Percentiles rank a stretch among this genome's conserved stretches.
phyloP scores from a whole-genome alignment of 2,113 vertebrate species.

The Stegastes partitus region DNA sequence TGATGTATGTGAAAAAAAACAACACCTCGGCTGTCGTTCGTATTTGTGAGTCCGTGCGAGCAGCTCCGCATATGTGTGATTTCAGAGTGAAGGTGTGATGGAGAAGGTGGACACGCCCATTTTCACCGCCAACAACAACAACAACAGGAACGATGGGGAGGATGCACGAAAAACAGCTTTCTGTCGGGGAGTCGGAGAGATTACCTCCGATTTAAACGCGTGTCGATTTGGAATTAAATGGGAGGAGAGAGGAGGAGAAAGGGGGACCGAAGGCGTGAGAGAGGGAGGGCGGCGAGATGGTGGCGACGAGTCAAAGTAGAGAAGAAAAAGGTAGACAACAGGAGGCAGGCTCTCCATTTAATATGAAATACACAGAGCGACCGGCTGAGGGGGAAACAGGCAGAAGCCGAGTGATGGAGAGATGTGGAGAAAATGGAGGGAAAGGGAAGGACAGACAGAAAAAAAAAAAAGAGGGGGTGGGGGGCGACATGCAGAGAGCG shows the following conservation, averaged over 20 bases:
- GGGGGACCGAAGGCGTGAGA: background rate
- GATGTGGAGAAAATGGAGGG: constrained; percentile 65
- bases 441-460: constrained; percentile 35
- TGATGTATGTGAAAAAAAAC: background rate
- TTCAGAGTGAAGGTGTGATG: constrained; percentile 33
- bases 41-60: background rate
- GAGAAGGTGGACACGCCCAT: constrained; percentile 75
- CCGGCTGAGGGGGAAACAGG: background rate
- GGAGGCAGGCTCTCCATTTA: no score
- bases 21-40: background rate
- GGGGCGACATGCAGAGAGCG: constrained; percentile 29
- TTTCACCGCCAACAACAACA: constrained; percentile 56
- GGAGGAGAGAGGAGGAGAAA: background rate
- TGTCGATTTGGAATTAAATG: background rate
- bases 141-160: constrained; percentile 24
- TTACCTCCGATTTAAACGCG: background rate
- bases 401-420: constrained; percentile 6
- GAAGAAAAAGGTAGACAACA: background rate
- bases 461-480: constrained; percentile 5
- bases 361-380: background rate
- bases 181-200: background rate
- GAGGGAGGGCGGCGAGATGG: constrained; percentile 15
- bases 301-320: constrained; percentile 30
- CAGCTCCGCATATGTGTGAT: background rate
- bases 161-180: background rate